Conservation (phyloP, 2,113 vertebrate genomes). For the Peromyscus californicus region DNA sequence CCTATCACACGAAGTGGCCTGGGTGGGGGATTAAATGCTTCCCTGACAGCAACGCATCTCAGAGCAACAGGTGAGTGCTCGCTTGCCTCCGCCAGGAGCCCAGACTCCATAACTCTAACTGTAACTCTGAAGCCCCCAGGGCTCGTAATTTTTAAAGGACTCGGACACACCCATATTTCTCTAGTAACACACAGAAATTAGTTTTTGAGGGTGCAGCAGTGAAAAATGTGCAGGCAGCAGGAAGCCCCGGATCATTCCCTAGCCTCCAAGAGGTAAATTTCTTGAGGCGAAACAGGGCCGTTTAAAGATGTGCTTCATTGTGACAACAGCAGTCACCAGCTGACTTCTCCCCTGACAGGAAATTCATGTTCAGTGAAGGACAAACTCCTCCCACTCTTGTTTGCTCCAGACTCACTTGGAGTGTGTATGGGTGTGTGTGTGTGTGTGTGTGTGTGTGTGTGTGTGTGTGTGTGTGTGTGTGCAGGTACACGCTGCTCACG, state of each 20-base stretch:
- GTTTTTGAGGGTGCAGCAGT: background rate
- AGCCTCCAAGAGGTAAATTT: background rate
- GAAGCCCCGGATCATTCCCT: background rate
- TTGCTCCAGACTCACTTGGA: background rate
- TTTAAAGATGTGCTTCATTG: background rate
- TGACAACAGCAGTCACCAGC: background rate
- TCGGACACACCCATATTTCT: background rate
- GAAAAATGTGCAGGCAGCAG: background rate
- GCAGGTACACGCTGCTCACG: background rate
- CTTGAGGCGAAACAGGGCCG: background rate
- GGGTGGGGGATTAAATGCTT: slow-evolving; percentile 64
- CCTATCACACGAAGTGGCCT: slow-evolving; percentile 70
- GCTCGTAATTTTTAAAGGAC: background rate
- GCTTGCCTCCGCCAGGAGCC: background rate
- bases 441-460: too few relatives aligned
- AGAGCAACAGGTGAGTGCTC: background rate
- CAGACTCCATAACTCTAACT: background rate
- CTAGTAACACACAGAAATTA: background rate
- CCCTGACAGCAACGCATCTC: slow-evolving; percentile 47
- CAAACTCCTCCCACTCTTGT: background rate
- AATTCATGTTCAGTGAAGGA: background rate
- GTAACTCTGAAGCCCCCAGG: background rate
- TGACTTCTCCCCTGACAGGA: background rate
- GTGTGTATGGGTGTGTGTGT: background rate
- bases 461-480: background rate